Conservation (phyloP, 2,113 vertebrate genomes). For the Marmota monax region DNA sequence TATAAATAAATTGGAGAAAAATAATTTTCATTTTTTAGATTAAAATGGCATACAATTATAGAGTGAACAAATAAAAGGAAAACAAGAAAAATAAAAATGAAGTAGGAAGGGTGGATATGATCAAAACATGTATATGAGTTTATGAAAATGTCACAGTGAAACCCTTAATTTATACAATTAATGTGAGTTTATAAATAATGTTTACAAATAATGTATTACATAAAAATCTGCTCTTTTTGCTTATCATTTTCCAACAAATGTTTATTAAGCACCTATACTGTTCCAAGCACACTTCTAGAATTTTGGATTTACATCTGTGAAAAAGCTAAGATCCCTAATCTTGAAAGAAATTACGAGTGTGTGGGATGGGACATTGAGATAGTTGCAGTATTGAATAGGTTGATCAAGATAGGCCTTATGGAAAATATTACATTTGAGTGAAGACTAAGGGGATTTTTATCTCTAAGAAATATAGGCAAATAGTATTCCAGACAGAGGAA, state of each 20-base stretch:
- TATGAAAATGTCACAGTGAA: background rate
- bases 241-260: slow-evolving; percentile 9
- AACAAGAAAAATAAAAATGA: slow-evolving; percentile 5
- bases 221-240: background rate
- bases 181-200: background rate
- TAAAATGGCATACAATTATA: background rate
- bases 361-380: background rate
- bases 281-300: background rate
- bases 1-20: background rate
- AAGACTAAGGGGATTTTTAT: background rate
- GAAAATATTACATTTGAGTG: background rate
- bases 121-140: background rate
- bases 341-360: background rate
- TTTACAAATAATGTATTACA: background rate
- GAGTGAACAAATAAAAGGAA: background rate
- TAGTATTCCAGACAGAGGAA: background rate
- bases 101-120: background rate
- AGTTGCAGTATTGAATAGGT: background rate
- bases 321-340: background rate
- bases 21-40: background rate
- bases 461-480: background rate
- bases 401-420: background rate
- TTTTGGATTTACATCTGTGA: background rate
- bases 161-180: background rate
- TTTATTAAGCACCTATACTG: background rate